Evolutionary conservation across 2,888 invertebrate genomes (phyloP).

Genomic region (Chymomyza amoena): DNA sequence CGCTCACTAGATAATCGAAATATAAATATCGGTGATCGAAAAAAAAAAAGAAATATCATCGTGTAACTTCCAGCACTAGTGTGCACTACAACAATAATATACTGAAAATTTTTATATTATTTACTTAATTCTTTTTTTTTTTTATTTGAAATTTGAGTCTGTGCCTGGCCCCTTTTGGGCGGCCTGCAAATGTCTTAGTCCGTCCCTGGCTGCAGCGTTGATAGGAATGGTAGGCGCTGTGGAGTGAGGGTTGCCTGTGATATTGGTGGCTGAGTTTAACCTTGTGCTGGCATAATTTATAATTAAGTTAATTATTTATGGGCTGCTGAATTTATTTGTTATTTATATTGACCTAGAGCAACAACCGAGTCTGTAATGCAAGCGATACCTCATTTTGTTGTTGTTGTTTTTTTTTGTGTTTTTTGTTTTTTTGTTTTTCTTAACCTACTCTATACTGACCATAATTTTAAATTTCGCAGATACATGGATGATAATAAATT

Average conservation of each 20-base stretch:
- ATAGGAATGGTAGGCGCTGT: background rate
- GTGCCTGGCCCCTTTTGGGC: too few relatives aligned
- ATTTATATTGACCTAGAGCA: constrained; percentile 19
- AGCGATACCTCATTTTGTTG: background rate
- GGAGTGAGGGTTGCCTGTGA: background rate
- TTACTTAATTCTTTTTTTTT: too few relatives aligned
- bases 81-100: too few relatives aligned
- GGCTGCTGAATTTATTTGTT: constrained; percentile 54
- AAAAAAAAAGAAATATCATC: too few relatives aligned
- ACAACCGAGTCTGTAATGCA: background rate
- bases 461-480: constrained; percentile 60
- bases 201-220: background rate
- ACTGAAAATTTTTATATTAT: too few relatives aligned
- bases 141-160: too few relatives aligned
- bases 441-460: background rate
- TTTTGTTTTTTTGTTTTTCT: constrained; percentile 7
- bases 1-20: too few relatives aligned
- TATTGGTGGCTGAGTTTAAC: background rate
- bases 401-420: background rate
- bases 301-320: constrained; percentile 65
- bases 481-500: constrained; percentile 80
- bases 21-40: too few relatives aligned
- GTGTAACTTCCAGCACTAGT: too few relatives aligned
- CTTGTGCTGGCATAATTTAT: constrained; percentile 48
- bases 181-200: too few relatives aligned